A percentile compares a stretch with the other conserved stretches of the same genome.
Evolutionary conservation across 2,797 vertebrate genomes (phyloP).

Genomic region (Gephyroberyx darwinii): DNA sequence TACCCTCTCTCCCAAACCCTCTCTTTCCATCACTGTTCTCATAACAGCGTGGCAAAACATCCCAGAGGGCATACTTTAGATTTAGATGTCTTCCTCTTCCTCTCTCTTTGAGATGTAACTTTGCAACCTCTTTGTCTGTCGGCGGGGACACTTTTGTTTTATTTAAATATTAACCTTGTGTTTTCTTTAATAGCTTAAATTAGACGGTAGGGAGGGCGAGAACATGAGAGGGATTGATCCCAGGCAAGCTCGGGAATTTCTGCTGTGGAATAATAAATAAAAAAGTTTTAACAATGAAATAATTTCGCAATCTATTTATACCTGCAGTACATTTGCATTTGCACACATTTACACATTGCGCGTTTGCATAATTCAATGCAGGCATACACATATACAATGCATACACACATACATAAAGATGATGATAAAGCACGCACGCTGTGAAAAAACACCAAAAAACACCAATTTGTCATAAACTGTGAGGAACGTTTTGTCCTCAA

Average conservation of each 20-base stretch:
- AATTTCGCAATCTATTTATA: constrained; percentile 39
- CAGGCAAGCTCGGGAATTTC: constrained; percentile 13
- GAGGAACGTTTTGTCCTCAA: no score
- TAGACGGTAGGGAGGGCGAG: neutral
- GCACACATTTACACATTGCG: neutral
- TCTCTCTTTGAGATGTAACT: constrained; percentile 39
- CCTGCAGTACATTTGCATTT: neutral
- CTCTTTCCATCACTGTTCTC: constrained; percentile 55
- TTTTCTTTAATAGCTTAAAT: constrained; percentile 26
- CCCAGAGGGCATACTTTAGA: constrained; percentile 55
- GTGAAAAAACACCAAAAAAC: constrained; percentile 42
- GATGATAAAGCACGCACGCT: constrained; percentile 35
- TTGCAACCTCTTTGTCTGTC: constrained; percentile 47
- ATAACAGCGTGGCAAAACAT: constrained; percentile 61
- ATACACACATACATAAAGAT: neutral
- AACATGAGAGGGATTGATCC: constrained; percentile 1
- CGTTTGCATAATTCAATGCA: no score
- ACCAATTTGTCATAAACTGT: constrained; percentile 37
- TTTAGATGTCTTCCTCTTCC: constrained; percentile 40
- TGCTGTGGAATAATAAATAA: constrained; percentile 44
- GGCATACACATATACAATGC: neutral
- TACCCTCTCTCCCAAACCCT: constrained; percentile 49
- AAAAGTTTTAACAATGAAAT: constrained; percentile 41
- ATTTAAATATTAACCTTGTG: constrained; percentile 63
- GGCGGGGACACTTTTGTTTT: constrained; percentile 53